These are phyloP conservation scores for Dolichoris vasculosae DNA, from an alignment of 1,140 invertebrate species.

Conservation along the genomic window DNA sequence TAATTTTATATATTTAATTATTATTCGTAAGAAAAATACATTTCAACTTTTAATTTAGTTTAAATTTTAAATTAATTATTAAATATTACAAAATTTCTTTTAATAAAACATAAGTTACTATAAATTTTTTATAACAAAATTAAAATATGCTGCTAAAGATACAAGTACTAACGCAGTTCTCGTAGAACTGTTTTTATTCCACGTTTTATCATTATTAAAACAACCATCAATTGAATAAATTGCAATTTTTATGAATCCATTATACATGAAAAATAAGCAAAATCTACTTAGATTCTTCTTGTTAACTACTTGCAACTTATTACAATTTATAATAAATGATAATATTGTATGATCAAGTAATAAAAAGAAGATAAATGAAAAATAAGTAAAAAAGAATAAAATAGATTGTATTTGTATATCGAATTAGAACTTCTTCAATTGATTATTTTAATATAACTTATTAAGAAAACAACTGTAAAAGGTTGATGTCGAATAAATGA, in stretches of 20 bases:
- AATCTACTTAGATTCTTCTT: not conserved
- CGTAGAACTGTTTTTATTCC: conserved; percentile 10
- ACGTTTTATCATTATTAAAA: not conserved
- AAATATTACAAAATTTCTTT: too few relatives aligned
- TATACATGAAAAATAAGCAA: not conserved
- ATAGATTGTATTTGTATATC: not conserved
- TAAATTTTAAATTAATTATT: too few relatives aligned
- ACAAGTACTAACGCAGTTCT: too few relatives aligned
- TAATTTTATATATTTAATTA: not conserved
- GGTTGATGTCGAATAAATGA: too few relatives aligned
- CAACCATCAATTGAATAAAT: conserved; percentile 20
- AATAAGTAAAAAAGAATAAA: not conserved
- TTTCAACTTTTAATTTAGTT: too few relatives aligned
- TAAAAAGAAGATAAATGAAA: not conserved
- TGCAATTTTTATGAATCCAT: not conserved
- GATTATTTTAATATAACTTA: too few relatives aligned
- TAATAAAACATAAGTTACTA: too few relatives aligned
- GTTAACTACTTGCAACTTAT: not conserved
- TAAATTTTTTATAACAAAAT: too few relatives aligned
- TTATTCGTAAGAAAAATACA: not conserved
- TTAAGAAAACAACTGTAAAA: too few relatives aligned
- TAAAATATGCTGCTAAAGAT: too few relatives aligned
- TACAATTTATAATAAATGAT: not conserved
- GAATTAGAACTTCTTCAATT: not conserved
- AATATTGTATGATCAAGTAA: not conserved